These are phyloP conservation scores for Proales similis DNA, from an alignment of 1,140 invertebrate genomes.

Conservation along the genomic window DNA sequence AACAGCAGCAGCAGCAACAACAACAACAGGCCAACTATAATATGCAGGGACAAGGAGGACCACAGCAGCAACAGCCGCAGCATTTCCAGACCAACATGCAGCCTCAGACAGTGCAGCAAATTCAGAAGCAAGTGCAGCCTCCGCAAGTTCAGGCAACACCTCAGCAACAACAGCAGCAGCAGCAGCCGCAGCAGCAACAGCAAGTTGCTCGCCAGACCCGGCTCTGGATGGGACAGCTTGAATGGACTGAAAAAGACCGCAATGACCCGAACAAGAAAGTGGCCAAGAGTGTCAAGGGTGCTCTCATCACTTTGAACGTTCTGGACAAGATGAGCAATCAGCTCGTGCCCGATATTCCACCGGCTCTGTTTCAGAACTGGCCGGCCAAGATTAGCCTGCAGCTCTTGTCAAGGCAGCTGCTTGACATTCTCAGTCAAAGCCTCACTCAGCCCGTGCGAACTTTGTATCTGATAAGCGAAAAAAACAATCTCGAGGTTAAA, in stretches of 20 bases:
- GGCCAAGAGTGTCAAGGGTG: not conserved
- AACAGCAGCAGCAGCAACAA: slow-evolving; percentile 8
- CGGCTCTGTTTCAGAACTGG: not conserved
- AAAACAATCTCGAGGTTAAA: slow-evolving; percentile 13
- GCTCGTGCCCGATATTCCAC: not conserved
- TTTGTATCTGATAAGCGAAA: slow-evolving; percentile 5
- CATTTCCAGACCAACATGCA: too few species aligned
- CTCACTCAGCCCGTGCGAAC: not conserved
- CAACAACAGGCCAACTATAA: too few species aligned
- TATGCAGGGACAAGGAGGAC: too few species aligned
- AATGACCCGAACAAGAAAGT: not conserved
- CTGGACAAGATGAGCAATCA: slow-evolving; percentile 1
- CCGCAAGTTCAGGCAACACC: too few species aligned
- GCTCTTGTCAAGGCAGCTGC: slow-evolving; percentile 10
- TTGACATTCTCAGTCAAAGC: not conserved
- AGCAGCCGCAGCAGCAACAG: not conserved
- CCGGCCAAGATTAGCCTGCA: slow-evolving; percentile 4
- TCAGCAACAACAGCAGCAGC: slow-evolving; percentile 2
- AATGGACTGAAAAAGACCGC: slow-evolving; percentile 26
- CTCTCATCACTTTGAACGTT: not conserved
- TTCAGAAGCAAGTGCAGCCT: too few species aligned
- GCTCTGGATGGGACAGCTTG: slow-evolving; percentile 13
- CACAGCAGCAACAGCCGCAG: too few species aligned
- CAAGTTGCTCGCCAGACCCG: not conserved
- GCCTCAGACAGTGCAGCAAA: too few species aligned